Percentiles rank a stretch among this genome's conserved stretches.
Evolutionary conservation across 2,888 invertebrate genomes (phyloP).

Genomic region (Crossocerus cetratus): DNA sequence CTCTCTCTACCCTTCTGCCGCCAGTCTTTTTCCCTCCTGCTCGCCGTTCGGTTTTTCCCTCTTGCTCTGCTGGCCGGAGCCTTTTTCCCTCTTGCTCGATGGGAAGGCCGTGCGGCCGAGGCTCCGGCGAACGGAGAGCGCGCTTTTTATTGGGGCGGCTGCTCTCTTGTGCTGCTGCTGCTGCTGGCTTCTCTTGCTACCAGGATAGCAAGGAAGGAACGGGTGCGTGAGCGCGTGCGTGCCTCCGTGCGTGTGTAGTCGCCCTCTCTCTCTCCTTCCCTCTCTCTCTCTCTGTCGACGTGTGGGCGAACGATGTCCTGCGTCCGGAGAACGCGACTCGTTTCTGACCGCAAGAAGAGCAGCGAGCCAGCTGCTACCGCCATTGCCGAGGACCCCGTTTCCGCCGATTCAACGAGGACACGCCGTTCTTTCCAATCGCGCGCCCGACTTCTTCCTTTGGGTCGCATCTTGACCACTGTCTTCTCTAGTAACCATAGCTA

Average conservation of each 20-base stretch:
- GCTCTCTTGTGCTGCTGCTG: conserved; percentile 48
- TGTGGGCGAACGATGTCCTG: neutral
- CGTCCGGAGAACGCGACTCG: conserved; percentile 39
- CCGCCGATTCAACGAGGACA: conserved; percentile 38
- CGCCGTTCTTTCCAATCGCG: conserved; percentile 2
- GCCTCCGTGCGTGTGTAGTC: neutral
- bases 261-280: too few species aligned
- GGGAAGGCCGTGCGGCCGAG: conserved; percentile 23
- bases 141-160: conserved; percentile 75
- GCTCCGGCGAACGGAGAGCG: conserved; percentile 52
- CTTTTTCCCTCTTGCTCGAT: neutral
- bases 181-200: conserved; percentile 17
- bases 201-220: neutral
- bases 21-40: neutral
- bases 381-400: conserved; percentile 52
- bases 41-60: neutral
- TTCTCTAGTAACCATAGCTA: too few species aligned
- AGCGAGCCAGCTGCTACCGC: conserved; percentile 50
- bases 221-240: neutral
- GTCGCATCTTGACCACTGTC: too few species aligned
- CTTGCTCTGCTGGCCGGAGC: conserved; percentile 28
- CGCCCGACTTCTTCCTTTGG: neutral
- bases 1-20: neutral
- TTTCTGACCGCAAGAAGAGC: conserved; percentile 43
- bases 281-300: too few species aligned